These are phyloP conservation scores for Aratinga solstitialis DNA, from an alignment of 2,797 vertebrate genomes.

Conservation along the genomic window DNA sequence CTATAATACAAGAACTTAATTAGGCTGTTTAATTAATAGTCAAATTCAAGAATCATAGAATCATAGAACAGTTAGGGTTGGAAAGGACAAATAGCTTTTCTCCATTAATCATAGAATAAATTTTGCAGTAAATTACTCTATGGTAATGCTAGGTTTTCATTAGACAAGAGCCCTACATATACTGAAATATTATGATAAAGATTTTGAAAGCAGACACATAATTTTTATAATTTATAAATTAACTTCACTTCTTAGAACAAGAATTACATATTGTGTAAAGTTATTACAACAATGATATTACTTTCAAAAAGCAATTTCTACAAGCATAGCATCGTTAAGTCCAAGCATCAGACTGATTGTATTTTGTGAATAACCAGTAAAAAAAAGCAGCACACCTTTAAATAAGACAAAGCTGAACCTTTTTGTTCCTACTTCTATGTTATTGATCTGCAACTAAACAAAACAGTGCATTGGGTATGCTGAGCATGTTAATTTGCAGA, in stretches of 20 bases:
- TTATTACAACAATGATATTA: neutral
- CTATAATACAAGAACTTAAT: neutral
- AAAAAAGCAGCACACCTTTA: neutral
- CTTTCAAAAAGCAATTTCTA: neutral
- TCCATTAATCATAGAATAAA: neutral
- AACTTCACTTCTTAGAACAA: neutral
- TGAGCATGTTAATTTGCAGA: neutral
- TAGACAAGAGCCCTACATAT: neutral
- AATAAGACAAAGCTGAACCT: neutral
- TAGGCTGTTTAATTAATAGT: neutral
- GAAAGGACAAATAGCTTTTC: neutral
- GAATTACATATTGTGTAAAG: neutral
- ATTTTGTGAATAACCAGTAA: neutral
- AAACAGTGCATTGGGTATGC: neutral
- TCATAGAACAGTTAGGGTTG: neutral
- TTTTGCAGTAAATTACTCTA: neutral
- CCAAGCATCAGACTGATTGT: neutral
- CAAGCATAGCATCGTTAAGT: neutral
- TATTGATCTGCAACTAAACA: neutral
- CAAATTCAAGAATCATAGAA: neutral
- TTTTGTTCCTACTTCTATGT: neutral
- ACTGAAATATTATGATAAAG: neutral
- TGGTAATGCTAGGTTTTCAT: neutral
- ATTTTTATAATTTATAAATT: neutral
- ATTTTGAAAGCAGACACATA: neutral